phyloP scores from a whole-genome alignment of 2,797 vertebrate species.

The Sebastes nivosus region DNA sequence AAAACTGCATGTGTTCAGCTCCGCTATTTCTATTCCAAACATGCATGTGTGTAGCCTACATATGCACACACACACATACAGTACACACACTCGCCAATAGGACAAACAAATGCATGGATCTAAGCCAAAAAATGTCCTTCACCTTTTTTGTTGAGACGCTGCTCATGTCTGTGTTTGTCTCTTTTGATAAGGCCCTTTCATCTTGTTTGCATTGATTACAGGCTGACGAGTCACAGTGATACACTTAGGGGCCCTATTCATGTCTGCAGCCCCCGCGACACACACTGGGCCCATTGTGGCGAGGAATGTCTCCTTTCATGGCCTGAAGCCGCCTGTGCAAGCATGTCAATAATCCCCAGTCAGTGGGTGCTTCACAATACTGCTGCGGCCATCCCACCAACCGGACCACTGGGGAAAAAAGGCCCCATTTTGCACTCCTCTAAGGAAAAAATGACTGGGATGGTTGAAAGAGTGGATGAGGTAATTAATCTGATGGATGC shows the following conservation, averaged over 20 bases:
- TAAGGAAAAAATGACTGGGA: slow-evolving; percentile 58
- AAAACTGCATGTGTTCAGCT: slow-evolving; percentile 56
- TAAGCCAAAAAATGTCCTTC: slow-evolving; percentile 59
- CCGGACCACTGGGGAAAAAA: slow-evolving; percentile 67
- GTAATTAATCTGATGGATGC: slow-evolving; percentile 66
- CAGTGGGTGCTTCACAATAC: slow-evolving; percentile 78
- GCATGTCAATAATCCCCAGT: slow-evolving; percentile 86
- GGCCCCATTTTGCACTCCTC: slow-evolving; percentile 70
- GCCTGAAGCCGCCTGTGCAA: slow-evolving; percentile 82
- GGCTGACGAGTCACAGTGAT: slow-evolving; percentile 82
- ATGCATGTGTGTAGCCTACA: not conserved
- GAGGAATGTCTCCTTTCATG: slow-evolving; percentile 88
- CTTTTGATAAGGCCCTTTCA: slow-evolving; percentile 83
- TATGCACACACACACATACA: not conserved
- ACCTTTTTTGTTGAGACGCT: slow-evolving; percentile 69
- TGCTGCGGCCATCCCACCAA: slow-evolving; percentile 57
- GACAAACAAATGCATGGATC: slow-evolving; percentile 33
- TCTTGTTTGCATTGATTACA: slow-evolving; percentile 87
- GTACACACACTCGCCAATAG: not conserved
- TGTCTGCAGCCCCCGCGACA: slow-evolving; percentile 73
- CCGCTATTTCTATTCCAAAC: not conserved
- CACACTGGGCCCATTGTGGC: slow-evolving; percentile 85
- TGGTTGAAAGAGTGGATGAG: slow-evolving; percentile 49
- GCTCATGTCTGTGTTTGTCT: slow-evolving; percentile 84
- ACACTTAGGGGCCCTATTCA: slow-evolving; percentile 79